Evolutionary conservation across 2,113 vertebrate species (phyloP).

Genomic region (Sturnira hondurensis): DNA sequence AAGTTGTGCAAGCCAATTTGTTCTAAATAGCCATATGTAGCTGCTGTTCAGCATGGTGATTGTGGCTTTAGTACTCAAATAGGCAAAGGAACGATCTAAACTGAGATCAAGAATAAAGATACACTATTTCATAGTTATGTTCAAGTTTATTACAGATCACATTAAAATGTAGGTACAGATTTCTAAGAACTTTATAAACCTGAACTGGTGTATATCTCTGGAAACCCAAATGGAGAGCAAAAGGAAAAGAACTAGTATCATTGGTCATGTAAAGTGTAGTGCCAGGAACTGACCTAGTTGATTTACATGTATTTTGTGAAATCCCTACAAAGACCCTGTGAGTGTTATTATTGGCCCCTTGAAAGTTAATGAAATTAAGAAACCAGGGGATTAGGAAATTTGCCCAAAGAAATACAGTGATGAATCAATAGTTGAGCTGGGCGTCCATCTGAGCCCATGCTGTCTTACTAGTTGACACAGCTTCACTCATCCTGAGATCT

Average conservation of each 20-base stretch:
- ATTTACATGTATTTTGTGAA: not conserved
- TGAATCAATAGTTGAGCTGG: not conserved
- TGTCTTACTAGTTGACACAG: not conserved
- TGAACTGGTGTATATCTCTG: not conserved
- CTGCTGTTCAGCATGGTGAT: not conserved
- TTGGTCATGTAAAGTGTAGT: not conserved
- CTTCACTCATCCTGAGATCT: not conserved
- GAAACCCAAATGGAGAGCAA: not conserved
- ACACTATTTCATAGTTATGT: not conserved
- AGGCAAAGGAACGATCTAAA: not conserved
- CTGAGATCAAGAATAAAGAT: not conserved
- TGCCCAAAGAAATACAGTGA: not conserved
- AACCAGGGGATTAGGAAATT: not conserved
- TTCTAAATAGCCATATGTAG: not conserved
- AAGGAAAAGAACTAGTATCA: not conserved
- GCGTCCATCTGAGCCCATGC: not conserved
- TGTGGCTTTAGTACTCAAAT: not conserved
- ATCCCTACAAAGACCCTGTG: not conserved
- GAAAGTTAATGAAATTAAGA: not conserved
- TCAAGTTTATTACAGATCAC: not conserved
- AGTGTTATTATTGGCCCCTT: not conserved
- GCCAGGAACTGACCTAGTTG: not conserved
- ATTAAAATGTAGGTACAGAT: not conserved
- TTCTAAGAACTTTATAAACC: constrained; percentile 1
- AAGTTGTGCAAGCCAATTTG: not conserved